phyloP scores from a whole-genome alignment of 2,888 invertebrate species.

The Plutella xylostella region DNA sequence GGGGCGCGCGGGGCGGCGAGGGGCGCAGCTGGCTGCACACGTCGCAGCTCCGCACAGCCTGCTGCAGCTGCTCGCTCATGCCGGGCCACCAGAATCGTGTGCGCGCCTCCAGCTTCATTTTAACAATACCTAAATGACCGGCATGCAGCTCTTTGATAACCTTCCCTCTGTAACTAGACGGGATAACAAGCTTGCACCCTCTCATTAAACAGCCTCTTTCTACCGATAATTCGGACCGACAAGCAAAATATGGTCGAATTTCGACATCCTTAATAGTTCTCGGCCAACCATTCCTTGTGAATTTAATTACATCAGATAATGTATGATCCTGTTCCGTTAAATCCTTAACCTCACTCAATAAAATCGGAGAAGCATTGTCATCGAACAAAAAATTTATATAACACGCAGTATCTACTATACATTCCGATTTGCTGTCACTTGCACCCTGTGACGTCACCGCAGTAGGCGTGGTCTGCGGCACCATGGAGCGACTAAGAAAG shows the following conservation, averaged over 20 bases:
- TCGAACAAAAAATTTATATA: conserved; percentile 8
- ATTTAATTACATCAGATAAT: not conserved
- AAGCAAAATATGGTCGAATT: conserved; percentile 7
- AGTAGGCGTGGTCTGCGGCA: not conserved
- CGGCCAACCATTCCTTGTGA: conserved; percentile 10
- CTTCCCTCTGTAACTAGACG: not conserved
- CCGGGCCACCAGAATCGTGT: not conserved
- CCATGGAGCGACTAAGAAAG: not conserved
- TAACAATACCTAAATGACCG: not conserved
- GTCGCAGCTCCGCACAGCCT: not conserved
- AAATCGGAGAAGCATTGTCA: conserved; percentile 4
- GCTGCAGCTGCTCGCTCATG: not conserved
- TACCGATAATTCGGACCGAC: conserved; percentile 10
- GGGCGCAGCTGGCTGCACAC: conserved; percentile 8
- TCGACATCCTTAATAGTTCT: not conserved
- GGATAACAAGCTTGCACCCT: conserved; percentile 8
- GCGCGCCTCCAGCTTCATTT: not conserved
- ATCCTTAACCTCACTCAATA: conserved; percentile 1
- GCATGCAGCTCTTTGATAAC: not conserved
- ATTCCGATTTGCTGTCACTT: not conserved
- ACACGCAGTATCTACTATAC: conserved; percentile 8
- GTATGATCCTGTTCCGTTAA: not conserved
- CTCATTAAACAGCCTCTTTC: conserved; percentile 13
- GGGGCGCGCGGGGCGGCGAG: conserved; percentile 15
- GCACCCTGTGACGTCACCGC: not conserved